Evolutionary conservation across 2,113 vertebrate genomes (phyloP), one percentile per base, ranked within the genome.

Genomic region (Lynx canadensis): DNA sequence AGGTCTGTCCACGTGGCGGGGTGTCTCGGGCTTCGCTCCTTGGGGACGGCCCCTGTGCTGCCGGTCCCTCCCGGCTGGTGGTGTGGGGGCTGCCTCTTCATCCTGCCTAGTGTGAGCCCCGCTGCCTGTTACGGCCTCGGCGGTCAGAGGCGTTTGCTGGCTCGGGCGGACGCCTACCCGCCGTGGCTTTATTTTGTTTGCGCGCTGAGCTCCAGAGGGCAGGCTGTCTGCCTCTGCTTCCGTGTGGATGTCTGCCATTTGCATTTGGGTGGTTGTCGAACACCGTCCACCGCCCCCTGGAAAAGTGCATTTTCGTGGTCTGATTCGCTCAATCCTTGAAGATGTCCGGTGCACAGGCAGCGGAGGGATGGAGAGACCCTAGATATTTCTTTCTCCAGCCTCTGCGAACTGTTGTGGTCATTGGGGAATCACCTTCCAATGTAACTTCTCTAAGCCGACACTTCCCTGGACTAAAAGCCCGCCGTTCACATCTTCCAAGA

Each of bases 41-140:
- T 41, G 18, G 1, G 36, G 36, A 7, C 38, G 25, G 19, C 12
- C 21, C 21, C 23, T 23, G 23, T 14, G 13, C 25, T 3, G 36
- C 13, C 3, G 71, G 36, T 41, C 11, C 36, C 11, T 38, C 69
- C 4, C 27, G 10, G 29, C 25, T 41, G 1, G 1, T 1, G 41
- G 8, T 1, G 10, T 3, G 2, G 12, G 60, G 1, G 3, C 10
- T 1, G 45, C 41, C 19, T 66, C 18, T 7, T 0, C 12, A 0
- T 12, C 3, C 29, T 0, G 45, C 36, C 84, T 68, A 9, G 4
- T 4, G 2, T 4, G 29, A 12, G 2, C 23, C 4, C 0, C 0
- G 7, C 36, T 16, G 45, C 41, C 41, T 0, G 8, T 16, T 25
- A 2, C 4, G 33, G 21, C 7, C 55, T 81, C 0, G 0, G 4